Percentiles rank a stretch among this genome's conserved stretches.
Conservation (phyloP, 2,888 invertebrate species). For the Cryptosula pallasiana region DNA sequence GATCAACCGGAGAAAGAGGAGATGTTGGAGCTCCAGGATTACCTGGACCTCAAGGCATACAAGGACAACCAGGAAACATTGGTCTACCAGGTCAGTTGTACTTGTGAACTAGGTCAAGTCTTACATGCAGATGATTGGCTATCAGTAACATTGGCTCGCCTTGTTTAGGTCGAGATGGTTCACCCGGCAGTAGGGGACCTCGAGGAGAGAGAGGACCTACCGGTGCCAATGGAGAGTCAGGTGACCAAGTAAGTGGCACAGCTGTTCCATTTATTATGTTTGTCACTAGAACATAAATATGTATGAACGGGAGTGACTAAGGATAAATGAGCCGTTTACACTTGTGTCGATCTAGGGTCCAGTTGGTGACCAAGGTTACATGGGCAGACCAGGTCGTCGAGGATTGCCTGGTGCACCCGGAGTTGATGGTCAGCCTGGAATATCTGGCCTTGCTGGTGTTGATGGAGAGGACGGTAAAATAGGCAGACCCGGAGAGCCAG, state of each 20-base stretch:
- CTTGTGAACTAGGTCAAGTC: too few species aligned
- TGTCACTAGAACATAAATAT: too few species aligned
- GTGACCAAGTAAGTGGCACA: conserved; percentile 18
- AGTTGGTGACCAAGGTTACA: not conserved
- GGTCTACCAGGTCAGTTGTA: not conserved
- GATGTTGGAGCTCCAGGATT: conserved; percentile 17
- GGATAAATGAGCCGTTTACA: too few species aligned
- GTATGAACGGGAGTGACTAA: too few species aligned
- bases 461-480: conserved; percentile 22
- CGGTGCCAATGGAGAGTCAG: conserved; percentile 16
- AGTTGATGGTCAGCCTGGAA: conserved; percentile 25
- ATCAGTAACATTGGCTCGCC: too few species aligned
- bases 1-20: conserved; percentile 18
- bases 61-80: conserved; percentile 12
- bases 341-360: not conserved
- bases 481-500: conserved; percentile 26
- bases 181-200: conserved; percentile 24
- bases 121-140: too few species aligned
- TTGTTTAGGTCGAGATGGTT: conserved; percentile 25
- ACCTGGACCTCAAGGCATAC: conserved; percentile 17
- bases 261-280: too few species aligned
- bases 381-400: not conserved
- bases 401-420: conserved; percentile 26
- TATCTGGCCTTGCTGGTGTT: conserved; percentile 14
- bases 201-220: conserved; percentile 25